Evolutionary conservation across 2,113 vertebrate species (phyloP), one percentile per base, ranked within the genome.

Genomic region (Ammodytes dubius): DNA sequence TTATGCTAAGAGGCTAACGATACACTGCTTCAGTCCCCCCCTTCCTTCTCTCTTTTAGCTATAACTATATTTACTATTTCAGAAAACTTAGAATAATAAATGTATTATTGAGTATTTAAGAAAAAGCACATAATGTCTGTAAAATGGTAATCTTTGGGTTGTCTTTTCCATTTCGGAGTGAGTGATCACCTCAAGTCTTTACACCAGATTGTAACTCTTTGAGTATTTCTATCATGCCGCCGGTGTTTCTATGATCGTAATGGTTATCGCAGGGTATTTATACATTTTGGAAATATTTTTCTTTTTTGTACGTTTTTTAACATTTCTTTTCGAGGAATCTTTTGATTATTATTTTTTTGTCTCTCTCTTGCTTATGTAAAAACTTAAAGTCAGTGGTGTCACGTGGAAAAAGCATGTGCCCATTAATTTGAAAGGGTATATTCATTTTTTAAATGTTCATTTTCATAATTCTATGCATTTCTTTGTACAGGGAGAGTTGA

Each of bases 61-160:
- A 79, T 88, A 87, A 89, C 86, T 92, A 81, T 86, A 86, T 87
- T 27, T 27, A 86, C 85, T 89, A 75, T 86, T 88, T 80, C 58
- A 86, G 50, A 73, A 27, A 82, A 75, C 77, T 88, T 88, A 93
- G 82, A 89, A 94, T 89, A 88, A 92, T 87, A 85, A 92, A 86
- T 93, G 89, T 94, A 92, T 88, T 88, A 92, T 84, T 86, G 79
- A 85, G 54, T 93, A 91, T 89, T 79, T 87, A 75, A 81, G 85
- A 58, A 84, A 84, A 91, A 93, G 82, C 88, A 93, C 92, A 93
- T 85, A 81, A 91, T 82, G 92, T 94, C 90, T 94, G 93, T 95
- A 89, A 80, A 27, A 89, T 92, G 88, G 78, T 95, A 84, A 92
- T 84, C 82, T 91, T 88, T 91, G 84, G 81, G 81, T 92, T 90